Percentiles rank a stretch among this genome's conserved stretches.
Conservation (phyloP, 1,140 invertebrate genomes). For the Pogonomyrmex barbatus region DNA sequence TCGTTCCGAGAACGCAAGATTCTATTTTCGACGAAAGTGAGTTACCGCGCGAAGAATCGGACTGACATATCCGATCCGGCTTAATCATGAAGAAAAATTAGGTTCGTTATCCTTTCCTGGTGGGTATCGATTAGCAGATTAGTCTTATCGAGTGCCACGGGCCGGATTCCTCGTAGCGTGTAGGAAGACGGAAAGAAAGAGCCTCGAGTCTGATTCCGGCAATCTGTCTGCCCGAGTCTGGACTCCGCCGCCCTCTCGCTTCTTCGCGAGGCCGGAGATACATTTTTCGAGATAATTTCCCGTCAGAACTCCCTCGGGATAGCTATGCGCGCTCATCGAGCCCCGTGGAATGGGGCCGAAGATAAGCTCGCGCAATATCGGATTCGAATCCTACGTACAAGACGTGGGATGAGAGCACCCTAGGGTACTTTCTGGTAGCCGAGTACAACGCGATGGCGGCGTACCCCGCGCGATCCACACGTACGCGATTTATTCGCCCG, state of each 20-base stretch:
- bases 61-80: conserved; percentile 34
- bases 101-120: conserved; percentile 42
- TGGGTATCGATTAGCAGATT: conserved; percentile 54
- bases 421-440: conserved; percentile 43
- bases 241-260: not conserved
- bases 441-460: conserved; percentile 32
- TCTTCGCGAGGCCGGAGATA: conserved; percentile 63
- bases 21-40: conserved; percentile 47
- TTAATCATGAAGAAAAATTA: conserved; percentile 67
- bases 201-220: conserved; percentile 59
- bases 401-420: conserved; percentile 40
- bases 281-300: conserved; percentile 82
- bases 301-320: conserved; percentile 72
- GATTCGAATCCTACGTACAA: conserved; percentile 65
- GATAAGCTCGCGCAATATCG: conserved; percentile 68
- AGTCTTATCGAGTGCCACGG: conserved; percentile 51
- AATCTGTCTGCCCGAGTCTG: conserved; percentile 75
- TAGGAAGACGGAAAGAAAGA: conserved; percentile 15
- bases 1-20: conserved; percentile 18
- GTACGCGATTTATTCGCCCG: conserved; percentile 64
- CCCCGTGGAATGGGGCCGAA: conserved; percentile 20
- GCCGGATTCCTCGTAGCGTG: not conserved
- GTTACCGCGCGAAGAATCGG: conserved; percentile 6
- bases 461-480: conserved; percentile 17
- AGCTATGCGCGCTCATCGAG: conserved; percentile 50